Evolutionary conservation across 2,797 vertebrate genomes (phyloP).

Genomic region (Myotis planiceps): DNA sequence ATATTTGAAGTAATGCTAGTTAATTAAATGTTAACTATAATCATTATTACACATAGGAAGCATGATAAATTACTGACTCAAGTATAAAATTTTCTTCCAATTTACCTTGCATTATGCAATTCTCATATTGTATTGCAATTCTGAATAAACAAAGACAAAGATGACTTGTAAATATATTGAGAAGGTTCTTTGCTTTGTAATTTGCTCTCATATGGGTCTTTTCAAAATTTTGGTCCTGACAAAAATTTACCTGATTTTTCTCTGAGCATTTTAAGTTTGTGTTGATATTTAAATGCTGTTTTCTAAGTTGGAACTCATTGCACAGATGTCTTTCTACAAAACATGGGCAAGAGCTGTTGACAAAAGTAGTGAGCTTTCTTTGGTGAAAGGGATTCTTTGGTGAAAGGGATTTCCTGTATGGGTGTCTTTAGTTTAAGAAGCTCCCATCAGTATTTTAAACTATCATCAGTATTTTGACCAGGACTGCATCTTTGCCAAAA

Average conservation of each 20-base stretch:
- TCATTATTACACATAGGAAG: background rate
- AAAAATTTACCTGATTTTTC: constrained; percentile 23
- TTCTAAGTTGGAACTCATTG: background rate
- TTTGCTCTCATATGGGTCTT: constrained; percentile 24
- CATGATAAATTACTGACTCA: constrained; percentile 41
- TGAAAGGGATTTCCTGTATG: background rate
- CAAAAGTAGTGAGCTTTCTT: background rate
- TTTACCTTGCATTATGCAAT: constrained; percentile 27
- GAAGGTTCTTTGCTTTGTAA: constrained; percentile 50
- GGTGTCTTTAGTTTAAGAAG: constrained; percentile 12
- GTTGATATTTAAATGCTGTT: constrained; percentile 39
- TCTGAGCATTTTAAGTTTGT: background rate
- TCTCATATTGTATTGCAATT: background rate
- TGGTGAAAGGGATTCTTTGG: constrained; percentile 19
- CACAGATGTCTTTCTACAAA: constrained; percentile 36
- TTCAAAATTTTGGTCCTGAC: constrained; percentile 36
- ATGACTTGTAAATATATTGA: constrained; percentile 42
- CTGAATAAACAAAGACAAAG: constrained; percentile 20
- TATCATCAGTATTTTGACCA: constrained; percentile 29
- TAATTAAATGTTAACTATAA: constrained; percentile 53
- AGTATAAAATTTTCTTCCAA: constrained; percentile 32
- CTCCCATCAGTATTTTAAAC: background rate
- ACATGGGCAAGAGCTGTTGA: background rate
- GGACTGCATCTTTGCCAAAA: constrained; percentile 31
- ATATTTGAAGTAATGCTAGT: constrained; percentile 46